Evolutionary conservation across 2,888 invertebrate genomes (phyloP), one percentile per base, ranked within the genome.

Genomic region (Artemia sp.): DNA sequence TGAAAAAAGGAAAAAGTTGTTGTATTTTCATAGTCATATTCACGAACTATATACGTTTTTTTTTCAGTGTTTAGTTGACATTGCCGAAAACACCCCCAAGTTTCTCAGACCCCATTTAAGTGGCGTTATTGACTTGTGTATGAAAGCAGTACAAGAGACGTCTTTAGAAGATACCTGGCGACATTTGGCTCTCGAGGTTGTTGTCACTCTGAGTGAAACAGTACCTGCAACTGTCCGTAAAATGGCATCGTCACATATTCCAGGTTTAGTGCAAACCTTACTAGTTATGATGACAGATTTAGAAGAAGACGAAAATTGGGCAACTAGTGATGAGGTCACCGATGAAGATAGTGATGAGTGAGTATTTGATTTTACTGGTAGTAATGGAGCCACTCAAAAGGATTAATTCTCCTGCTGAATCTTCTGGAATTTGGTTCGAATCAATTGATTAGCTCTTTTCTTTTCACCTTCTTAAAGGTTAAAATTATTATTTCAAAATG

Each of bases 151-250:
- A 70, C 84, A 84, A 71, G 85, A 87, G 75, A 78, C 81, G n/a
- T 84, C 87, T 52, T 83, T 86, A 52, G 84, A 86, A 72, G 89
- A 90, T 77, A 86, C 86, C 71, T 92, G 90, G 88, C 84, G 93
- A 50, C 94, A 96, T 77, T 81, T 96, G 71, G 87, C 90, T 0
- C 81, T 98, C 53, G 97, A 97, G 80, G 88, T 92, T 12, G 81
- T 88, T 80, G 87, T 93, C 72, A 86, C 88, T 0, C 80, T 94
- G 73, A 86, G 95, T 67, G 98, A 98, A 82, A 91, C 91, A 51
- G 93, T 95, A 8, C 90, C 97, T 0, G 92, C 94, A 5, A 95
- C 95, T 90, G 89, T 98, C 64, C 86, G 97, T 71, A 97, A 96
- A 80, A 86, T 88, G 73, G 91, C 90, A 12, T 85, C 85, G 51